These are phyloP conservation scores for Ochotona princeps DNA, from an alignment of 2,113 vertebrate species.

Conservation along the genomic window DNA sequence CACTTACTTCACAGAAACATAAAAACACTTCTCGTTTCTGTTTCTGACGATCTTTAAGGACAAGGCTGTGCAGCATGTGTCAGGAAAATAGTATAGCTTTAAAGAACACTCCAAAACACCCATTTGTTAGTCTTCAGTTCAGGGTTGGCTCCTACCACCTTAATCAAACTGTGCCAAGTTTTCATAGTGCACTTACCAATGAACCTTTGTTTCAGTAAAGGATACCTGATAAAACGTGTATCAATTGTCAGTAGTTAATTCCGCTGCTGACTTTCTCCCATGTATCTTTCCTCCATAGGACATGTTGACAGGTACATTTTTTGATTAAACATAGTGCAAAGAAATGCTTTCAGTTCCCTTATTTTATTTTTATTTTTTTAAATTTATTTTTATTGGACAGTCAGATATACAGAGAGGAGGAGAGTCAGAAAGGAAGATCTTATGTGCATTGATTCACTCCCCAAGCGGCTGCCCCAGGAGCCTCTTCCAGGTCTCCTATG, in stretches of 20 bases:
- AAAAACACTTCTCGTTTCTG: not conserved
- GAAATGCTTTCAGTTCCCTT: constrained; percentile 7
- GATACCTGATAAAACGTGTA: not conserved
- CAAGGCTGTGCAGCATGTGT: not conserved
- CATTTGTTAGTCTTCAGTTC: not conserved
- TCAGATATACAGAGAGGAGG: no score
- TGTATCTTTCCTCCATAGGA: not conserved
- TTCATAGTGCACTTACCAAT: not conserved
- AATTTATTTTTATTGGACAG: no score
- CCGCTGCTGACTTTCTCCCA: not conserved
- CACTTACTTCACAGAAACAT: not conserved
- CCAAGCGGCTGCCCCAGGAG: no score
- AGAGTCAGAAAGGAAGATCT: no score
- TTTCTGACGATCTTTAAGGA: not conserved
- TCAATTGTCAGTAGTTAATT: not conserved
- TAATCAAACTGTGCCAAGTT: not conserved
- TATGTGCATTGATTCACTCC: no score
- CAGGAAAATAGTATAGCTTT: constrained; percentile 23
- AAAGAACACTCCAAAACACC: not conserved
- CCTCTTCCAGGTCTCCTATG: no score
- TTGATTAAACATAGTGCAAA: constrained; percentile 29
- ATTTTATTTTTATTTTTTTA: not conserved
- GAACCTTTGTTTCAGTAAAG: not conserved
- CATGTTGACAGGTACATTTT: not conserved
- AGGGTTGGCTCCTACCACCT: not conserved